Conservation (phyloP, 2,113 vertebrate genomes). For the Geococcyx californianus region DNA sequence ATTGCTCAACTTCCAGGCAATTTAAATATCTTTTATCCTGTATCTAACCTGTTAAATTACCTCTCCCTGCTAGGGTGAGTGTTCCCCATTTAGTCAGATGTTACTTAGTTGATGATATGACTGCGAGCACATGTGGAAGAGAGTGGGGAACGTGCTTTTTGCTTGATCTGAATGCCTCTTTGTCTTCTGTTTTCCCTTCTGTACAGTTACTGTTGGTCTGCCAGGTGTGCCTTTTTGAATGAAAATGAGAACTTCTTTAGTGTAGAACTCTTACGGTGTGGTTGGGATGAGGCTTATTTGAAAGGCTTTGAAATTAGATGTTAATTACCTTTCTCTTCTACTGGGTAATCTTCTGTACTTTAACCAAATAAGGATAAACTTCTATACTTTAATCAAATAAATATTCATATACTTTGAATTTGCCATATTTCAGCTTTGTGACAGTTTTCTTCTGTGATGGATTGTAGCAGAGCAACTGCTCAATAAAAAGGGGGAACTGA, state of each 20-base stretch:
- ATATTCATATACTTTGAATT: slow-evolving; percentile 66
- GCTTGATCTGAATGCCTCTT: slow-evolving; percentile 36
- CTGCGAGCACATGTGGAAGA: neutral
- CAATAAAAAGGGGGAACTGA: neutral
- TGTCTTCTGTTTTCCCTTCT: slow-evolving; percentile 28
- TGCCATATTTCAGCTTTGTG: slow-evolving; percentile 37
- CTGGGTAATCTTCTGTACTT: slow-evolving; percentile 62
- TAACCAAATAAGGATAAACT: slow-evolving; percentile 51
- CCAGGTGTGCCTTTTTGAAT: slow-evolving; percentile 71
- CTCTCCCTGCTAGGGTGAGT: neutral
- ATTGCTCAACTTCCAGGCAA: slow-evolving; percentile 16
- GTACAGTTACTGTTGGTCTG: slow-evolving; percentile 31
- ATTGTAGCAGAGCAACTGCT: slow-evolving; percentile 31
- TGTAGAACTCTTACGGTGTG: slow-evolving; percentile 43
- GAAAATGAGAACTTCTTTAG: slow-evolving; percentile 61
- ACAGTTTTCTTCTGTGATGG: neutral
- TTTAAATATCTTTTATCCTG: slow-evolving; percentile 42
- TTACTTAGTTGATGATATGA: slow-evolving; percentile 21
- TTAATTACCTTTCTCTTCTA: slow-evolving; percentile 68
- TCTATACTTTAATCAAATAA: slow-evolving; percentile 68
- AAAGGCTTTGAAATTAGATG: slow-evolving; percentile 64
- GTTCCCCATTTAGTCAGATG: slow-evolving; percentile 28
- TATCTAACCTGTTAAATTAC: slow-evolving; percentile 50
- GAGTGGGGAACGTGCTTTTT: neutral
- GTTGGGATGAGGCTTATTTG: slow-evolving; percentile 38